Percentiles rank a stretch among this genome's conserved stretches.
These are phyloP conservation scores for crab-eating macaque (Macaca fascicularis) DNA, from an alignment of 2,113 vertebrate species.

Conservation along the genomic window DNA sequence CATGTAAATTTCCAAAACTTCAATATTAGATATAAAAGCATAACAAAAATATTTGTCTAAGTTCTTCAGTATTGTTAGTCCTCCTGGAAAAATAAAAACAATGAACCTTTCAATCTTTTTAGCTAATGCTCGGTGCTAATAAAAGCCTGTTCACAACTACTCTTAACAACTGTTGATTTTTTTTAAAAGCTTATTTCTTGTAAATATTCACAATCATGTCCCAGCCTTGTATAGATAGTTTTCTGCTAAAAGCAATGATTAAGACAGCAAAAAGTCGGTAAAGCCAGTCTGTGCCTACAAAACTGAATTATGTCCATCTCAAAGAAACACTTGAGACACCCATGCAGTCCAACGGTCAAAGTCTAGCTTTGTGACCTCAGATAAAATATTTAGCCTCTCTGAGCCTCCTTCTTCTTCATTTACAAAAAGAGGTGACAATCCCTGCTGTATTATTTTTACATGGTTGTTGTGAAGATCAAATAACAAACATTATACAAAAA, in stretches of 20 bases:
- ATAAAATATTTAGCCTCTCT: background rate
- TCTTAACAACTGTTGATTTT: background rate
- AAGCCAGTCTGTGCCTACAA: background rate
- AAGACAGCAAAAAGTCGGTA: background rate
- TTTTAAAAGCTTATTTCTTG: background rate
- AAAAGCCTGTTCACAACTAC: background rate
- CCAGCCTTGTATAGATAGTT: background rate
- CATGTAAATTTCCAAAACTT: background rate
- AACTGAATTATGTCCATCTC: background rate
- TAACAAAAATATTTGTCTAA: slow-evolving; percentile 6
- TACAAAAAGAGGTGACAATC: background rate
- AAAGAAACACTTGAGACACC: background rate
- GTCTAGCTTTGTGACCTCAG: background rate
- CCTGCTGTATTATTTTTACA: background rate
- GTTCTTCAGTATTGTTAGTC: background rate
- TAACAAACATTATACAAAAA: background rate
- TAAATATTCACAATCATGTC: background rate
- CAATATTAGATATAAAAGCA: slow-evolving; percentile 20
- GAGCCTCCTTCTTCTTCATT: background rate
- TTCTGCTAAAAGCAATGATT: background rate
- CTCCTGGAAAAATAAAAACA: background rate
- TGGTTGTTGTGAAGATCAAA: background rate
- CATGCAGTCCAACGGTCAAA: background rate
- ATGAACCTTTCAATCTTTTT: background rate
- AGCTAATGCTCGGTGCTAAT: background rate